Evolutionary conservation across 2,888 invertebrate genomes (phyloP), one percentile per base, ranked within the genome.

Genomic region (Artemia sinica): DNA sequence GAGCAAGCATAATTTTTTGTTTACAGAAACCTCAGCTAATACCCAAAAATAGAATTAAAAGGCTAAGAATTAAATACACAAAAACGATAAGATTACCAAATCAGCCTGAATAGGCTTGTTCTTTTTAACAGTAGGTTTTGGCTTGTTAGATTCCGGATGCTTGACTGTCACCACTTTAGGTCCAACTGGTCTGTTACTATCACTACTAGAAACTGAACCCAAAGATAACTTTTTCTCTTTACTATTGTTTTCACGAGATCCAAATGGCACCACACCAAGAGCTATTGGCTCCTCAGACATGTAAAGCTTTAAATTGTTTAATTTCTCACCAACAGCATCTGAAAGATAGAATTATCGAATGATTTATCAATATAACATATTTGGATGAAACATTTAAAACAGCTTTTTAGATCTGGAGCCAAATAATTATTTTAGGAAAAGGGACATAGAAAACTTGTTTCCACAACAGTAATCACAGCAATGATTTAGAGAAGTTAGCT

Each of bases 61-160:
- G 13, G 28, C 6, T 67, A 11, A 49, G 3, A 49, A 8, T 18
- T 13, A 12, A 18, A n/a, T 18, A 68, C 8, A 63, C 41, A 41
- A 41, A 41, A 41, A 41, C 41, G 41, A 41, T 41, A 8, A 18
- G n/a, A 49, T 68, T 71, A 71, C 75, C 75, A 94, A 82, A 78
- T 94, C 93, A 10, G 94, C 93, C 79, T 92, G 93, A 73, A 91
- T 88, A 0, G 81, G 80, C 78, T 89, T 90, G 74, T 86, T 87
- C 78, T 92, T 91, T 77, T 91, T 91, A 48, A 87, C 87, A 50
- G 92, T 92, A 13, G 92, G 92, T 77, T 94, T 94, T 6, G 93
- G 89, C 78, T 92, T 93, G 76, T 91, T 92, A n/a, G 91, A 91
- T 76, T 93, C 94, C 0, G 93, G 93, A 79, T 92, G 91, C 77